phyloP scores from a whole-genome alignment of 2,888 invertebrate species.

The Laothoe populi region DNA sequence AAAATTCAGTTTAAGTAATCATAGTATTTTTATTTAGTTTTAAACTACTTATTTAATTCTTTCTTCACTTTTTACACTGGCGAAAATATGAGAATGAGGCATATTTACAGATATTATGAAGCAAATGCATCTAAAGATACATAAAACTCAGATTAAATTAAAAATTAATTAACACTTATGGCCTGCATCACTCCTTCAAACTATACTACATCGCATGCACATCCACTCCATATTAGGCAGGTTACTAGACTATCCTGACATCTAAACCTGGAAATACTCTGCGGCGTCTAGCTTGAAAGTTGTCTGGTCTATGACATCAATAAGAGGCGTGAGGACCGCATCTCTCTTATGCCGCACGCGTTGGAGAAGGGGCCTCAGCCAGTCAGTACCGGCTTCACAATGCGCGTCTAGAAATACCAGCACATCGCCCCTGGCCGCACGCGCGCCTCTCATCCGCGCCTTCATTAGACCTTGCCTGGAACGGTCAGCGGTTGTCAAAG shows the following conservation, averaged over 20 bases:
- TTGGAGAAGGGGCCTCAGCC: slow-evolving; percentile 95
- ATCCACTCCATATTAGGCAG: background rate
- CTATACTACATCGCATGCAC: background rate
- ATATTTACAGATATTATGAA: too few species aligned
- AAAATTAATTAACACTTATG: background rate
- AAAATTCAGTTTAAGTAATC: too few species aligned
- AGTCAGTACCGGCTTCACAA: slow-evolving; percentile 91
- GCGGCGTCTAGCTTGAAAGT: slow-evolving; percentile 84
- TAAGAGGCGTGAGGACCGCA: slow-evolving; percentile 95
- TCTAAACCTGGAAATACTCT: slow-evolving; percentile 62
- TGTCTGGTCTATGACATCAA: slow-evolving; percentile 94
- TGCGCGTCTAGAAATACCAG: slow-evolving; percentile 96
- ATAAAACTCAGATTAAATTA: too few species aligned
- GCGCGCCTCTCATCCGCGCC: slow-evolving; percentile 94
- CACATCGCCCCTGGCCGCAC: slow-evolving; percentile 91
- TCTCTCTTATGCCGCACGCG: slow-evolving; percentile 86
- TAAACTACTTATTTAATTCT: too few species aligned
- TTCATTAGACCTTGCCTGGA: slow-evolving; percentile 92
- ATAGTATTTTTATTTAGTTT: too few species aligned
- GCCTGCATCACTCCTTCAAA: background rate
- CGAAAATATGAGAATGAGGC: too few species aligned
- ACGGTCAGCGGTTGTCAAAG: slow-evolving; percentile 18
- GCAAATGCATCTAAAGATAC: too few species aligned
- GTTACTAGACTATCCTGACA: slow-evolving; percentile 7
- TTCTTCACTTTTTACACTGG: too few species aligned